Percentiles rank a stretch among this genome's conserved stretches.
Evolutionary conservation across 2,888 invertebrate genomes (phyloP).

Genomic region (Noctua pronuba): DNA sequence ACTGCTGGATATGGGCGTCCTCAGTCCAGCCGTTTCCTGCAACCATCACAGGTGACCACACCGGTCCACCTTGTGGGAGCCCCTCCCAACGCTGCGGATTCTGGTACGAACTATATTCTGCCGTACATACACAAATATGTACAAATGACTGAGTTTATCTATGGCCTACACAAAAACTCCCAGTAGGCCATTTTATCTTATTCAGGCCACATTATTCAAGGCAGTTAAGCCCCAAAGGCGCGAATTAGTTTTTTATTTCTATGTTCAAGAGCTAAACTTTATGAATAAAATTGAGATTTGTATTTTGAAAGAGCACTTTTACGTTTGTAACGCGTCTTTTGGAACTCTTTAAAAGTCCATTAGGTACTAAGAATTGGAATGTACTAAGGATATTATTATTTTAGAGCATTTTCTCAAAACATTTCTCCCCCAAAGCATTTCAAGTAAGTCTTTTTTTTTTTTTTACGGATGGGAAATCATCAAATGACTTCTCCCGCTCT

Average conservation of each 20-base stretch:
- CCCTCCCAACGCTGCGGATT: not conserved
- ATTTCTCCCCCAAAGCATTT: not conserved
- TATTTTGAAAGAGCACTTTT: conserved; percentile 33
- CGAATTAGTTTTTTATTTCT: conserved; percentile 50
- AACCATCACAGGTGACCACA: not conserved
- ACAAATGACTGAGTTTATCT: conserved; percentile 22
- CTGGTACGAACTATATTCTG: no score
- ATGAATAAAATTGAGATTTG: conserved; percentile 56
- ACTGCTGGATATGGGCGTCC: not conserved
- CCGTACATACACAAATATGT: not conserved
- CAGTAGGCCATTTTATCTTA: conserved; percentile 40
- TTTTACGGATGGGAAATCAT: no score
- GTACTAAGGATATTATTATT: not conserved
- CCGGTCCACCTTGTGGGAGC: not conserved
- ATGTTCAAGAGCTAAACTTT: conserved; percentile 42
- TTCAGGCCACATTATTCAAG: conserved; percentile 47
- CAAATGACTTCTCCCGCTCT: no score
- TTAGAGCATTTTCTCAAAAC: not conserved
- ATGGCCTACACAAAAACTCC: conserved; percentile 23
- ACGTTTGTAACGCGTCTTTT: conserved; percentile 21
- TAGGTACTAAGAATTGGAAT: conserved; percentile 28
- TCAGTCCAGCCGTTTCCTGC: not conserved
- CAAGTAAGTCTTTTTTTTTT: no score
- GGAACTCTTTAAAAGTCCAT: conserved; percentile 44
- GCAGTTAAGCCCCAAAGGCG: conserved; percentile 37